Conservation (phyloP, 2,113 vertebrate genomes). For the Canis aureus region DNA sequence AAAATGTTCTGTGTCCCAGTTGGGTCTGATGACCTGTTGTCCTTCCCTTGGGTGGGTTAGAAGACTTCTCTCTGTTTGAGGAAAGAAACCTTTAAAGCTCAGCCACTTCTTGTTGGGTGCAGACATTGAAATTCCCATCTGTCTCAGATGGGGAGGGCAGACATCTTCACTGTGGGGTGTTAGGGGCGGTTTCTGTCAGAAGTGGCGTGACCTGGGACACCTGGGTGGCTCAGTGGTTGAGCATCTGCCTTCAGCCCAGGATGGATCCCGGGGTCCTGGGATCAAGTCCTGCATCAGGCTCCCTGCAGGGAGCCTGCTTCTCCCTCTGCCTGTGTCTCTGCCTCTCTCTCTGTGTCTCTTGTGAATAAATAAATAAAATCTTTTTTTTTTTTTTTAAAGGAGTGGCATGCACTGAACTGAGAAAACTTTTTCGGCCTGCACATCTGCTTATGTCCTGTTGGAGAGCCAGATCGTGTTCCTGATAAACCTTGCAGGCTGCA, state of each 20-base stretch:
- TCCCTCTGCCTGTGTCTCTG: no score
- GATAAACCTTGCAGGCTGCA: accelerated
- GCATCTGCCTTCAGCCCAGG: no score
- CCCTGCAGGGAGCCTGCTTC: no score
- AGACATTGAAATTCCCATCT: accelerated
- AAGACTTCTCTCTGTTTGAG: neutral
- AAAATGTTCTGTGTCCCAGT: neutral
- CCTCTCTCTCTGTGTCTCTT: no score
- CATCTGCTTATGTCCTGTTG: accelerated
- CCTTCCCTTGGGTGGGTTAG: neutral
- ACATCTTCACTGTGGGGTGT: neutral
- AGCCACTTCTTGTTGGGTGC: neutral
- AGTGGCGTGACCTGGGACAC: accelerated
- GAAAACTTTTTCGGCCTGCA: neutral
- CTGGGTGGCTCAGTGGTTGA: no score
- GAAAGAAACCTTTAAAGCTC: neutral
- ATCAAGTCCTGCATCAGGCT: no score
- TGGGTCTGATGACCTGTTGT: neutral
- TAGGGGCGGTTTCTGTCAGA: accelerated
- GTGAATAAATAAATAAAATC: no score
- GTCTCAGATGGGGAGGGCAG: neutral
- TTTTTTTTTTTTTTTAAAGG: no score
- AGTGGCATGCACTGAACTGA: accelerated
- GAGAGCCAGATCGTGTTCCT: accelerated
- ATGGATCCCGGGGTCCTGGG: no score